Evolutionary conservation across 2,888 invertebrate genomes (phyloP).

Genomic region (Nebria brevicollis): DNA sequence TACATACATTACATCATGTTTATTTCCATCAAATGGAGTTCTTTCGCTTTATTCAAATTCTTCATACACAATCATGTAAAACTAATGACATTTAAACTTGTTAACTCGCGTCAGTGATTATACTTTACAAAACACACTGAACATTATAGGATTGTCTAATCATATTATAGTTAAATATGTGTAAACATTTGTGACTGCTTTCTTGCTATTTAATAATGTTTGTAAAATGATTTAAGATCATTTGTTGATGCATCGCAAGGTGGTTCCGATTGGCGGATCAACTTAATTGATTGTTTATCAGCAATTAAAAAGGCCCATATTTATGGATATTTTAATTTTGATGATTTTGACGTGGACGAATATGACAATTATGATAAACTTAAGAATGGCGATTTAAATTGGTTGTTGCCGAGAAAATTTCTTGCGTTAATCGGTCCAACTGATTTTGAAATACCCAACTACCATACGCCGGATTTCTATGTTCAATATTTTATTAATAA

Average conservation of each 20-base stretch:
- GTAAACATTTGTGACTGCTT: neutral
- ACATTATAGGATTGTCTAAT: no score
- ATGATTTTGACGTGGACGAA: constrained; percentile 83
- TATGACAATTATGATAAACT: constrained; percentile 85
- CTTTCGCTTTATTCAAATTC: no score
- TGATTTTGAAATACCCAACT: constrained; percentile 62
- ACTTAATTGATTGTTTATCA: constrained; percentile 72
- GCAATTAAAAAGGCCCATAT: constrained; percentile 78
- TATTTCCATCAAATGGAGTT: no score
- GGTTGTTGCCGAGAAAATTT: constrained; percentile 87
- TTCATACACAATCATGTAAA: neutral
- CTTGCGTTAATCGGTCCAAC: constrained; percentile 89
- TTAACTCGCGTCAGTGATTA: no score
- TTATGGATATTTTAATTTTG: constrained; percentile 82
- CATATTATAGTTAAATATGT: neutral
- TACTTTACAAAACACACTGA: no score
- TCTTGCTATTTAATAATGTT: neutral
- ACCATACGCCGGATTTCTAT: constrained; percentile 82
- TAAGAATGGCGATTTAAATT: constrained; percentile 89
- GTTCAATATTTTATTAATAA: constrained; percentile 85
- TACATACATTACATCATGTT: no score
- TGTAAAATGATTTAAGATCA: constrained; percentile 60
- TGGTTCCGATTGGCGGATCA: constrained; percentile 76
- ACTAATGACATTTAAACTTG: no score
- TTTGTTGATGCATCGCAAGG: constrained; percentile 87